Base-by-base conservation (phyloP, 2,888 invertebrate species). In the Tetrapedia diversipes region DNA sequence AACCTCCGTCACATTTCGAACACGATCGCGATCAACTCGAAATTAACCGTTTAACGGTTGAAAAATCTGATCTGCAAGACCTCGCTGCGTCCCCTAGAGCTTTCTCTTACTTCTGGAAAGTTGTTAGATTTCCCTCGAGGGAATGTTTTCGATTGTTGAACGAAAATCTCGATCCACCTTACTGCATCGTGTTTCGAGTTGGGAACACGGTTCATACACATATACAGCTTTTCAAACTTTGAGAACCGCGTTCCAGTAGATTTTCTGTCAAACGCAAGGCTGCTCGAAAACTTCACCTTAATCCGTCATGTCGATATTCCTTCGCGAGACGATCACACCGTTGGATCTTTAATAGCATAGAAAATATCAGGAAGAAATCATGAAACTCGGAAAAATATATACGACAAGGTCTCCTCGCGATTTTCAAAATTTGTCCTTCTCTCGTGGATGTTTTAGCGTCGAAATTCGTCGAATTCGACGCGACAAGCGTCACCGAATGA, bases 391-490 rank as follows among this genome's bases (percentile, higher is more conserved):
- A n/a, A 32, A 45, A 47, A 45, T 22, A 11, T 16, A 7, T 27
- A 4, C 2, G 11, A 27, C 14, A 39, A 39, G 11, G 2, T 29
- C 29, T 22, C 16, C 3, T 0, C 19, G 16, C 16, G 4, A 54
- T 70, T 61, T 24, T 3, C 14, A 49, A 54, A 4, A 49, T 27
- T n/a, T 24, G 29, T 32, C n/a, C 51, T n/a, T 24, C 4, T 47
- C n/a, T 1, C 47, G 19, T n/a, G 16, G 24, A 4, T 34, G 27
- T 19, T 19, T 8, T 27, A 34, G 4, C 24, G 27, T 47, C 29
- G 39, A 71, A 72, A 64, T 71, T 24, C 57, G 19, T 16, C 11
- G 34, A 8, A 43, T 64, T 43, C 57, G 43, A 43, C 29, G 51
- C 68, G 61, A 60, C 47, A 45, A 71, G 51, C 64, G 57, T 43